These are phyloP conservation scores for Cepaea nemoralis DNA, from an alignment of 1,140 invertebrate genomes.

Conservation along the genomic window DNA sequence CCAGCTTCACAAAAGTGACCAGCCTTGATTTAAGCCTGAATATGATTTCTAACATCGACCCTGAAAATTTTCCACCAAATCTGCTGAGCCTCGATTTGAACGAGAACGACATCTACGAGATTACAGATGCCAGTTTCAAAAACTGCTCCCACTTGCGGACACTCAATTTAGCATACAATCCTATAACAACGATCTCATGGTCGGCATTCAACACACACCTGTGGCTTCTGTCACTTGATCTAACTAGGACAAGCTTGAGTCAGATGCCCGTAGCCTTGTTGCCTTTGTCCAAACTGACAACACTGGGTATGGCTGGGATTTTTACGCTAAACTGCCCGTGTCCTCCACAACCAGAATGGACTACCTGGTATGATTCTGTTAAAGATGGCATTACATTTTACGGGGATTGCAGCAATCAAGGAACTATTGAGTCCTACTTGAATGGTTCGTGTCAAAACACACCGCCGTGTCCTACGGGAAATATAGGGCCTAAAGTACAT, in stretches of 20 bases:
- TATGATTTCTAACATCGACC: background rate
- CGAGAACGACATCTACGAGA: background rate
- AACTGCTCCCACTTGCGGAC: background rate
- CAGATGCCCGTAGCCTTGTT: background rate
- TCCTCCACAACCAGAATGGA: background rate
- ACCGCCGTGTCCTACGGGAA: too few species aligned
- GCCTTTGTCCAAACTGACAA: background rate
- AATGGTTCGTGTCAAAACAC: background rate
- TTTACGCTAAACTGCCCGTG: background rate
- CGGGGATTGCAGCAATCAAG: background rate
- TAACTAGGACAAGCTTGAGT: background rate
- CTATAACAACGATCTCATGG: background rate
- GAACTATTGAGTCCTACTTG: background rate
- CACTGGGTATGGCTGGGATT: background rate
- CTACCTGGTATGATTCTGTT: background rate
- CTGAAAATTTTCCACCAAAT: background rate
- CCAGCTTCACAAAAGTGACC: background rate
- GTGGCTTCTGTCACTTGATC: background rate
- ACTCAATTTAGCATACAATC: background rate
- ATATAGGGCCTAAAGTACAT: too few species aligned
- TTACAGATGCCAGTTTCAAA: background rate
- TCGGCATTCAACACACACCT: background rate
- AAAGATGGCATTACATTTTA: background rate
- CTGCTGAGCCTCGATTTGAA: background rate
- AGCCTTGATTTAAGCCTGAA: background rate